These are phyloP conservation scores for Melanocharis versteri DNA, from an alignment of 2,113 vertebrate species.

Conservation along the genomic window DNA sequence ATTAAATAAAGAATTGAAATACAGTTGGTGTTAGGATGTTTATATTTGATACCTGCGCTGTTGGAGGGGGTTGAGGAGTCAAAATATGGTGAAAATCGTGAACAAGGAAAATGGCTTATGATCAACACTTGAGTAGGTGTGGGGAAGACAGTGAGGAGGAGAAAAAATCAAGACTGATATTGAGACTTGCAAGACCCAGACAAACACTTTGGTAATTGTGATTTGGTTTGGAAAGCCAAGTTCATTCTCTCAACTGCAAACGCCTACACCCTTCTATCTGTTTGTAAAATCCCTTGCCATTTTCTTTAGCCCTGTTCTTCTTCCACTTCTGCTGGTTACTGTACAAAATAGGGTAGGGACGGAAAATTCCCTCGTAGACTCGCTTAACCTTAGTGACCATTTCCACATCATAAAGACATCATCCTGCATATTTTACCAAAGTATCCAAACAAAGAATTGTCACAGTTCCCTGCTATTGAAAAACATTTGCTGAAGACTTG, in stretches of 20 bases:
- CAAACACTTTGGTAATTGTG: not conserved
- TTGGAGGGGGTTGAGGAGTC: not conserved
- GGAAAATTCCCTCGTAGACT: not conserved
- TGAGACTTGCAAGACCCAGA: not conserved
- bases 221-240: not conserved
- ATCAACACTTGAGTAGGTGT: not conserved
- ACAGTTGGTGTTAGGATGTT: not conserved
- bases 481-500: not conserved
- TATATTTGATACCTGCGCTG: not conserved
- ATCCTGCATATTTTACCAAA: not conserved
- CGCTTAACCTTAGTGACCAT: not conserved
- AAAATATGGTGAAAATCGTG: not conserved
- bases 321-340: not conserved
- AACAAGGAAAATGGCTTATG: not conserved
- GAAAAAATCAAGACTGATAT: not conserved
- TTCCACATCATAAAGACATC: not conserved
- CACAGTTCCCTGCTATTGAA: not conserved
- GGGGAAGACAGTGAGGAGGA: not conserved
- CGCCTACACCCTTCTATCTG: not conserved
- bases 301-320: not conserved
- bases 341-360: not conserved
- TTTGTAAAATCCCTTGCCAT: not conserved
- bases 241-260: not conserved
- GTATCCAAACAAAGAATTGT: not conserved
- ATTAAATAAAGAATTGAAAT: not conserved